Conservation (phyloP, 2,113 vertebrate species). For the Neotoma lepida region DNA sequence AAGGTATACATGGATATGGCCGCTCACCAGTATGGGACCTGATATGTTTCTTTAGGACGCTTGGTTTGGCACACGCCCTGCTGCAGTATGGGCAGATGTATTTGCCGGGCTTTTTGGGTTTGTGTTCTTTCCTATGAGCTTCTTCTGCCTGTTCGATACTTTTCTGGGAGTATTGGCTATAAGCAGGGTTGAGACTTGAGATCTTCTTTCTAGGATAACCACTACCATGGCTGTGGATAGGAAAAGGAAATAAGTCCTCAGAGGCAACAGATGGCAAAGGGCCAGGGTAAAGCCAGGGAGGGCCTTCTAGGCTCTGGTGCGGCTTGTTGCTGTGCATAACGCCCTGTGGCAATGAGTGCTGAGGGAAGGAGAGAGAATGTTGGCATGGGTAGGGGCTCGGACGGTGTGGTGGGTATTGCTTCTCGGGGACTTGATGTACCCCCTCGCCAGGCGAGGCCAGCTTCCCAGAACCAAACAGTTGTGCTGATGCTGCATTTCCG, state of each 20-base stretch:
- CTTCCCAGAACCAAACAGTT: conserved; percentile 92
- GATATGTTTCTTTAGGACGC: conserved; percentile 99
- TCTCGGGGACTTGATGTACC: conserved; percentile 89
- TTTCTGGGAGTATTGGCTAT: conserved; percentile 94
- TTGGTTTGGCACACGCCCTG: conserved; percentile 98
- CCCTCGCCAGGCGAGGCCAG: conserved; percentile 87
- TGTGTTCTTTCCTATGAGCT: conserved; percentile 95
- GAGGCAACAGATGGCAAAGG: conserved; percentile 91
- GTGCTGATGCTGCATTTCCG: conserved; percentile 86
- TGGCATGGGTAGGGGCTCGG: conserved; percentile 91
- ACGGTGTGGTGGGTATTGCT: conserved; percentile 90
- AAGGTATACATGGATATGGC: conserved; percentile 96
- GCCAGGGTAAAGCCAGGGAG: conserved; percentile 94
- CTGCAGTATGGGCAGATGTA: conserved; percentile 98
- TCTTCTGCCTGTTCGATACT: conserved; percentile 93
- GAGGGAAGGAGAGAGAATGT: conserved; percentile 94
- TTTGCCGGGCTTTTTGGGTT: conserved; percentile 98
- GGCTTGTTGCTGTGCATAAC: conserved; percentile 93
- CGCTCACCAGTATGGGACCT: conserved; percentile 98
- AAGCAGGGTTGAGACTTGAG: conserved; percentile 92
- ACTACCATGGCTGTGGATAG: conserved; percentile 90
- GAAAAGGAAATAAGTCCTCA: conserved; percentile 94
- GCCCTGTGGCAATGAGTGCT: conserved; percentile 93
- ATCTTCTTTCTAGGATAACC: conserved; percentile 94
- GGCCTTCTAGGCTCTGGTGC: conserved; percentile 93